Conservation (phyloP, 1,140 invertebrate genomes). For the Scylla paramamosain region DNA sequence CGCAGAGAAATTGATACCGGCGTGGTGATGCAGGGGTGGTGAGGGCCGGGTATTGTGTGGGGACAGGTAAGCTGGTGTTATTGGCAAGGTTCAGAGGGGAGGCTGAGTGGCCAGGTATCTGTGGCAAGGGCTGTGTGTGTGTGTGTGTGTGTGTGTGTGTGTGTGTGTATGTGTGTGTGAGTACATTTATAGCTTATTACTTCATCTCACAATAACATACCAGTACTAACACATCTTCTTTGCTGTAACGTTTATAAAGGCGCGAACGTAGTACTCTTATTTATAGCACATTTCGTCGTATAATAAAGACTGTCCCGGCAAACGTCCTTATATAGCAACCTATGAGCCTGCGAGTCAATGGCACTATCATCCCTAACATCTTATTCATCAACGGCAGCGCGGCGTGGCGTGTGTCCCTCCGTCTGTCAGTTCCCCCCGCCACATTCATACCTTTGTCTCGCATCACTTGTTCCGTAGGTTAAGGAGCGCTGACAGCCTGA, state of each 20-base stretch:
- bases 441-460: neutral
- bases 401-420: neutral
- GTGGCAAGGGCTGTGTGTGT: neutral
- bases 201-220: neutral
- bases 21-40: slow-evolving; percentile 25
- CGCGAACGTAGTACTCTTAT: too few relatives aligned
- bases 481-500: too few relatives aligned
- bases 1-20: slow-evolving; percentile 37
- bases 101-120: slow-evolving; percentile 9
- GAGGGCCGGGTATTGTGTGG: neutral
- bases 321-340: too few relatives aligned
- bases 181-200: too few relatives aligned
- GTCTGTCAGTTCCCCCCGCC: neutral
- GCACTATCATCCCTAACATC: neutral
- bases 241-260: too few relatives aligned
- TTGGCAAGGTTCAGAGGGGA: slow-evolving; percentile 24
- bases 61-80: neutral
- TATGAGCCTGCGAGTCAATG: too few relatives aligned
- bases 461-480: too few relatives aligned
- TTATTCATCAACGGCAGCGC: neutral
- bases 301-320: too few relatives aligned
- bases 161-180: neutral
- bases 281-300: too few relatives aligned
- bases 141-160: neutral
- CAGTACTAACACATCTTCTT: neutral